phyloP scores from a whole-genome alignment of 2,113 vertebrate species.

The Emberiza fucata region DNA sequence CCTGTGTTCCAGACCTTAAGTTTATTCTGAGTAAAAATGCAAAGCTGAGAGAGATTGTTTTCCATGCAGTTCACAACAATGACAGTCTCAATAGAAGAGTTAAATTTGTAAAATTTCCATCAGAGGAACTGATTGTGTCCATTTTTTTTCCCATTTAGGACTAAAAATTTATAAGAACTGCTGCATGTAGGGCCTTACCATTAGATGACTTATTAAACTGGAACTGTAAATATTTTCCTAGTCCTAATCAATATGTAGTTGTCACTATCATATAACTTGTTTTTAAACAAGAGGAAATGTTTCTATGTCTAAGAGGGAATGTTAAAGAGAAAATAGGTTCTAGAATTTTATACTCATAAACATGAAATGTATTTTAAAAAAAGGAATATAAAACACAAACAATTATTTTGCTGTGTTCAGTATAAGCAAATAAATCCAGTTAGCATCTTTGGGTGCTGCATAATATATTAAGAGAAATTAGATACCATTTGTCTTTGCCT shows the following conservation, averaged over 20 bases:
- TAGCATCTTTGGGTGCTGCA: neutral
- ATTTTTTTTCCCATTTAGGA: neutral
- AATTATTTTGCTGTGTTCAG: neutral
- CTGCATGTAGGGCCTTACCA: neutral
- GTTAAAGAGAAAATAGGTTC: neutral
- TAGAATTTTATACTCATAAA: neutral
- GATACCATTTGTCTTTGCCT: neutral
- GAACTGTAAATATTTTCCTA: neutral
- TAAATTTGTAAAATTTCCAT: neutral
- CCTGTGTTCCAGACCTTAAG: neutral
- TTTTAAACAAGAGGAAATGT: neutral
- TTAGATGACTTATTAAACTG: neutral
- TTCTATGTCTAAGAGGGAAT: neutral
- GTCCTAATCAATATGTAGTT: neutral
- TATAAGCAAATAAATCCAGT: neutral
- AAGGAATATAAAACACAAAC: neutral
- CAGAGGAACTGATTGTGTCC: neutral
- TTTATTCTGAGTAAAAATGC: conserved; percentile 14
- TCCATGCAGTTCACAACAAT: neutral
- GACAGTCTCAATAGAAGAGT: neutral
- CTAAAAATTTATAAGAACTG: neutral
- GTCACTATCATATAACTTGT: neutral
- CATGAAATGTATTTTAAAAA: neutral
- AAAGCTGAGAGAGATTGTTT: neutral
- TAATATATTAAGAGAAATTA: neutral